phyloP scores from a whole-genome alignment of 2,888 invertebrate genomes.

The Callyntrura guangdongensis region DNA sequence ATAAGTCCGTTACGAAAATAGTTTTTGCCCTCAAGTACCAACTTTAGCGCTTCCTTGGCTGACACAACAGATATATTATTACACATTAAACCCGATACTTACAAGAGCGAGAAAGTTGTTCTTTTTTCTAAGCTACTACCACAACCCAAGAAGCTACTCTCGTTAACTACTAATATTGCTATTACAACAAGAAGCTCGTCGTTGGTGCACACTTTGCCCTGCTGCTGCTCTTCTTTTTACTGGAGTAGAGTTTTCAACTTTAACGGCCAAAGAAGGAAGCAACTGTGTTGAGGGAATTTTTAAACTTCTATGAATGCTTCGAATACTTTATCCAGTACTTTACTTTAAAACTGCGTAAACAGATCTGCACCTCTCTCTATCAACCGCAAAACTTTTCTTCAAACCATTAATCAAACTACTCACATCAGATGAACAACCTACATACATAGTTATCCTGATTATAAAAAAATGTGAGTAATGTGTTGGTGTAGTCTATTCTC shows the following conservation, averaged over 20 bases:
- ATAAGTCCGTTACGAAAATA: neutral
- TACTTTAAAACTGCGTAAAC: slow-evolving; percentile 3
- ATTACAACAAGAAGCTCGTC: neutral
- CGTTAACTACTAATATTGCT: neutral
- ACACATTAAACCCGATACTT: slow-evolving; percentile 37
- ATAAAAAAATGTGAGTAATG: neutral
- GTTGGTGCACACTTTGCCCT: neutral
- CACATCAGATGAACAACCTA: neutral
- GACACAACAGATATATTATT: slow-evolving; percentile 42
- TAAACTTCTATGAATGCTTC: neutral
- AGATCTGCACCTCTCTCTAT: neutral
- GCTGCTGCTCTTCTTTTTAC: neutral
- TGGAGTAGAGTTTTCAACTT: slow-evolving; percentile 30
- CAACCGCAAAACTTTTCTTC: neutral
- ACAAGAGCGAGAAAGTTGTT: slow-evolving; percentile 23
- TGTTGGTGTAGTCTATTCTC: neutral
- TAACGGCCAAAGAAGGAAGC: slow-evolving; percentile 22
- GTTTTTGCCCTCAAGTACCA: slow-evolving; percentile 21
- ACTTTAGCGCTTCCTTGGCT: neutral
- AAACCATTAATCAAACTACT: slow-evolving; percentile 32
- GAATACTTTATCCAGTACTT: neutral
- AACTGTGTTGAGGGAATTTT: neutral
- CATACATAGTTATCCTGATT: no score
- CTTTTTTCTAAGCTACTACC: neutral
- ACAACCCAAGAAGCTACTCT: neutral